Evolutionary conservation across 2,888 invertebrate species (phyloP).

Genomic region (Nebria salina): DNA sequence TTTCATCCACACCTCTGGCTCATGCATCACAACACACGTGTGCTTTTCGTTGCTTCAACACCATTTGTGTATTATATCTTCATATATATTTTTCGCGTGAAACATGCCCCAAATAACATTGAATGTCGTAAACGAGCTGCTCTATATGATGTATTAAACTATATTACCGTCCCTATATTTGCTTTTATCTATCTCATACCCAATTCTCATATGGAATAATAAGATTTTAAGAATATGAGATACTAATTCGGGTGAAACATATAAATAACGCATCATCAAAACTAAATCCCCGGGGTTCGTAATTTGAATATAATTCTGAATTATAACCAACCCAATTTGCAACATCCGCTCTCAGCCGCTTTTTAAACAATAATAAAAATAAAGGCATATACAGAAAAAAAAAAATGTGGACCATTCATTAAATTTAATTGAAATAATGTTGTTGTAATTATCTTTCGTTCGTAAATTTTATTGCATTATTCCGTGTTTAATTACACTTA

Average conservation of each 20-base stretch:
- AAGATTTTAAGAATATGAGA: too few species aligned
- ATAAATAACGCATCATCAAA: too few species aligned
- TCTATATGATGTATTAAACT: too few species aligned
- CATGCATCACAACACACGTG: neutral
- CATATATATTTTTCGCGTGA: constrained; percentile 2
- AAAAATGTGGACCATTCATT: constrained; percentile 23
- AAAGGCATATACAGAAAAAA: constrained; percentile 11
- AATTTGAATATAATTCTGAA: constrained; percentile 1
- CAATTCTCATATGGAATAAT: too few species aligned
- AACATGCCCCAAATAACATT: neutral
- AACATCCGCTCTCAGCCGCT: neutral
- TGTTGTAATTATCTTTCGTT: constrained; percentile 39
- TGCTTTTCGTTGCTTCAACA: neutral
- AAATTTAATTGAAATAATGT: constrained; percentile 45
- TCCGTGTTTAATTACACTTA: constrained; percentile 44
- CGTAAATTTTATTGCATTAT: constrained; percentile 43
- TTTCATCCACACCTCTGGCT: neutral
- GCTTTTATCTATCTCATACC: too few species aligned
- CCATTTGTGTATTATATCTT: constrained; percentile 19
- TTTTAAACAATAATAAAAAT: constrained; percentile 37
- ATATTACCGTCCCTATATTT: too few species aligned
- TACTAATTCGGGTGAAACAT: too few species aligned
- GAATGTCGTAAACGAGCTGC: neutral
- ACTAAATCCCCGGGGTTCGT: neutral
- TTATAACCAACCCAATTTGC: neutral